These are phyloP conservation scores for Drusus annulatus DNA, from an alignment of 1,140 invertebrate genomes.

Conservation along the genomic window DNA sequence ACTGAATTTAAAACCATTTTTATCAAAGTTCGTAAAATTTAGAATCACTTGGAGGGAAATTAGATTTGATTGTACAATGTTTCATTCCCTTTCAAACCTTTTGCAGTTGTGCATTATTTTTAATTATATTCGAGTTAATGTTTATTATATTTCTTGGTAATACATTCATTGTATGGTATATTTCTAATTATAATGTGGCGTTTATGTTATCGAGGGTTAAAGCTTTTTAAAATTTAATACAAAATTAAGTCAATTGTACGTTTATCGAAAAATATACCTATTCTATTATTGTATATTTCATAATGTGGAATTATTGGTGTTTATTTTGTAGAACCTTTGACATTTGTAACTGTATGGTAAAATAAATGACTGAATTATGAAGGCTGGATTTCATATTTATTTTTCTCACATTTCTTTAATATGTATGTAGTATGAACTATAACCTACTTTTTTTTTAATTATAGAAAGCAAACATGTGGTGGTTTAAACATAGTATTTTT, in stretches of 20 bases:
- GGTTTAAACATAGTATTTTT: too few species aligned
- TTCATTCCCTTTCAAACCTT: constrained; percentile 11
- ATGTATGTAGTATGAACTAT: too few species aligned
- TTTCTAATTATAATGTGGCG: neutral
- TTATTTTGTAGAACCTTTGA: constrained; percentile 28
- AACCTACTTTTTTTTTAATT: too few species aligned
- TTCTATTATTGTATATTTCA: constrained; percentile 14
- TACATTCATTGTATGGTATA: neutral
- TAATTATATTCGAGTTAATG: neutral
- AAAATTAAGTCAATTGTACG: constrained; percentile 36
- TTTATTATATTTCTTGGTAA: neutral
- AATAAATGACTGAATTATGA: constrained; percentile 42
- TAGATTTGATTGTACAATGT: constrained; percentile 3
- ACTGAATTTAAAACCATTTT: constrained; percentile 27
- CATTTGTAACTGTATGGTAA: constrained; percentile 30
- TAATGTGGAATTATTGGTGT: constrained; percentile 25
- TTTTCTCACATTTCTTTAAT: too few species aligned
- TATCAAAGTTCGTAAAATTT: neutral
- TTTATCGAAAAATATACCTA: constrained; percentile 39
- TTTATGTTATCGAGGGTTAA: neutral
- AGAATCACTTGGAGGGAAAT: neutral
- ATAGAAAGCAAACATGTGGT: too few species aligned
- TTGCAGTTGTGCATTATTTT: neutral
- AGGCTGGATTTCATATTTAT: neutral
- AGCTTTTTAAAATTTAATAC: constrained; percentile 24